Percentiles rank a stretch among this genome's conserved stretches.
Evolutionary conservation across 1,140 invertebrate species (phyloP).

Genomic region (Manduca sexta): DNA sequence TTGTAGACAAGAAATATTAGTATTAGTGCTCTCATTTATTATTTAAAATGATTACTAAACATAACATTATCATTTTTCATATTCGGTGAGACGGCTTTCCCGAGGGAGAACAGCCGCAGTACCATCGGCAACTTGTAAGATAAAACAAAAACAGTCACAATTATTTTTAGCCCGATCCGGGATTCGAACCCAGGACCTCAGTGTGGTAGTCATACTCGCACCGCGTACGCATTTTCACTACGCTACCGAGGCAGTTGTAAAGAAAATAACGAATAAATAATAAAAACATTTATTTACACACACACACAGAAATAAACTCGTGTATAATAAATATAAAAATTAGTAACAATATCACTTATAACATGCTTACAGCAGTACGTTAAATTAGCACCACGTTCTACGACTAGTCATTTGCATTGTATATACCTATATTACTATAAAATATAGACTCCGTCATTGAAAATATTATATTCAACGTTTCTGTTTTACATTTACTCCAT

Average conservation of each 20-base stretch:
- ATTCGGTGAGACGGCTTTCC: no score
- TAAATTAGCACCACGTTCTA: slow-evolving; percentile 7
- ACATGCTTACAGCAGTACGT: slow-evolving; percentile 11
- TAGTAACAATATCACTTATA: slow-evolving; percentile 32
- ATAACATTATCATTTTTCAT: no score
- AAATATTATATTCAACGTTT: background rate
- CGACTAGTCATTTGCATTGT: slow-evolving; percentile 8
- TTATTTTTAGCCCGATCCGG: no score
- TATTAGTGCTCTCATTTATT: no score
- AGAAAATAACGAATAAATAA: slow-evolving; percentile 7
- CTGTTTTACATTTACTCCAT: background rate
- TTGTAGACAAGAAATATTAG: no score
- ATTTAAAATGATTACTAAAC: no score
- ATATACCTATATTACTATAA: slow-evolving; percentile 5
- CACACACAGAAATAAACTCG: slow-evolving; percentile 38
- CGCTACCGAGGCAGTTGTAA: background rate
- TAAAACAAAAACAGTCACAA: no score
- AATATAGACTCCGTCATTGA: background rate
- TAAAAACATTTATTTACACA: slow-evolving; percentile 36
- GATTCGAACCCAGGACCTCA: no score
- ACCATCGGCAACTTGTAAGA: no score
- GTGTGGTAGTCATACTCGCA: no score
- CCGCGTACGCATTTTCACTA: no score
- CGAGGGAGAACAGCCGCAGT: no score
- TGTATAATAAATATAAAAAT: slow-evolving; percentile 22